These are phyloP conservation scores for Alfaro cultratus DNA, from an alignment of 2,797 vertebrate genomes.

Conservation along the genomic window DNA sequence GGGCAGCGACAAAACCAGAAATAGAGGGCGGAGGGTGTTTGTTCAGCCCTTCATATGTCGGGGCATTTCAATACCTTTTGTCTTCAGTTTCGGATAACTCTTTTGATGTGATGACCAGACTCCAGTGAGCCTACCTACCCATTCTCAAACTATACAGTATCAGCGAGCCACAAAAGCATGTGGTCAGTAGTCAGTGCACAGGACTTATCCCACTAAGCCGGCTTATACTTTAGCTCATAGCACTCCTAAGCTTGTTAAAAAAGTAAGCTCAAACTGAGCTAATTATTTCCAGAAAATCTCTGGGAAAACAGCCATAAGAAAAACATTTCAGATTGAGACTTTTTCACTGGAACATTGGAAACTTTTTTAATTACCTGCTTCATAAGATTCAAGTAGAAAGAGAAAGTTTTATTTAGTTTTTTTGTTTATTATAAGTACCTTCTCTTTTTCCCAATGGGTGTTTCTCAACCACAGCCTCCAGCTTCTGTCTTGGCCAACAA, in stretches of 20 bases:
- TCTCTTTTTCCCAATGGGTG: neutral
- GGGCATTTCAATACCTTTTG: conserved; percentile 23
- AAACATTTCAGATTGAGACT: conserved; percentile 45
- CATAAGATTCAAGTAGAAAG: conserved; percentile 13
- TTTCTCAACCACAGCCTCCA: conserved; percentile 31
- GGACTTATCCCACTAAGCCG: conserved; percentile 74
- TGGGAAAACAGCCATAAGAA: conserved; percentile 54
- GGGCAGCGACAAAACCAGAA: conserved; percentile 45
- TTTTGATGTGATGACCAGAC: conserved; percentile 33
- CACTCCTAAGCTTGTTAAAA: conserved; percentile 78
- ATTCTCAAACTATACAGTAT: conserved; percentile 42
- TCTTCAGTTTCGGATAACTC: conserved; percentile 20
- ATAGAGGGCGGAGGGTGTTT: conserved; percentile 28
- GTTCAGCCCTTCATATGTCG: conserved; percentile 17
- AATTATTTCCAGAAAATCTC: conserved; percentile 74
- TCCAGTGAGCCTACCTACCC: conserved; percentile 34
- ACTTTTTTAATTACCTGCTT: conserved; percentile 40
- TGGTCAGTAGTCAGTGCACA: conserved; percentile 72
- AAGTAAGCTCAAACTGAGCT: conserved; percentile 76
- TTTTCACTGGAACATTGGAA: conserved; percentile 37
- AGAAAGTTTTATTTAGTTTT: neutral
- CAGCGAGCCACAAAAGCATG: conserved; percentile 49
- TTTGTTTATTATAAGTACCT: neutral
- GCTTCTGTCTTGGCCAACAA: conserved; percentile 19
- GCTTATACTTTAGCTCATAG: conserved; percentile 77